These are phyloP conservation scores for Paramuricea clavata DNA, from an alignment of 92 coral and sea anemone genomes.

Conservation along the genomic window DNA sequence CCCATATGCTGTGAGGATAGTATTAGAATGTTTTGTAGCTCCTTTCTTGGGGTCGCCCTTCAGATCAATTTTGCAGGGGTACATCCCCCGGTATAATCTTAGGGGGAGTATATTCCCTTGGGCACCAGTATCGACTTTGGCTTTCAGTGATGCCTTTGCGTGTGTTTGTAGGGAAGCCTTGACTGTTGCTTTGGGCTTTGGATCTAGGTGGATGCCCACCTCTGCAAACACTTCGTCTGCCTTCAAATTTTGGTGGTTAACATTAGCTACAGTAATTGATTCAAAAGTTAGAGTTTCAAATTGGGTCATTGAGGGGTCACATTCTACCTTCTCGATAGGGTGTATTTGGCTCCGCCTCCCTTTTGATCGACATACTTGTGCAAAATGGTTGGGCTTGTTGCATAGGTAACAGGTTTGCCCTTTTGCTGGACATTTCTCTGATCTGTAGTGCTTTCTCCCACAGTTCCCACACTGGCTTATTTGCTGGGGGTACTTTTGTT, in stretches of 20 bases:
- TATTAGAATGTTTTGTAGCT: conserved; percentile 22
- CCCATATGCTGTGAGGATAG: conserved; percentile 57
- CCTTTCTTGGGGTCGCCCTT: conserved; percentile 62
- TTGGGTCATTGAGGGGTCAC: too few species aligned
- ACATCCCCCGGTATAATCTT: conserved; percentile 63
- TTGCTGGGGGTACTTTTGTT: too few species aligned
- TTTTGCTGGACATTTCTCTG: conserved; percentile 62
- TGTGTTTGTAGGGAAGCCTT: too few species aligned
- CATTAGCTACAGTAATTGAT: conserved; percentile 46
- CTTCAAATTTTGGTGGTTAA: background rate
- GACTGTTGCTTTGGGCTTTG: background rate
- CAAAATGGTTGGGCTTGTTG: conserved; percentile 53
- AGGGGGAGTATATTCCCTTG: conserved; percentile 73
- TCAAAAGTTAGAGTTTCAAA: conserved; percentile 57
- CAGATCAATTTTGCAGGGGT: conserved; percentile 57
- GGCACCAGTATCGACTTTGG: conserved; percentile 70
- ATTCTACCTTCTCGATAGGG: conserved; percentile 14
- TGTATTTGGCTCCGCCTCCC: conserved; percentile 5
- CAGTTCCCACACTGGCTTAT: conserved; percentile 62
- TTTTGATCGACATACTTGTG: conserved; percentile 24
- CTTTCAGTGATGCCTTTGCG: conserved; percentile 53
- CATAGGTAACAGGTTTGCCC: conserved; percentile 59
- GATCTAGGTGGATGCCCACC: conserved; percentile 31
- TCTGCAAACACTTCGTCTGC: conserved; percentile 60
- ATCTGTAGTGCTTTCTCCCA: conserved; percentile 61